Percentiles rank a stretch among this genome's conserved stretches.
phyloP scores from a whole-genome alignment of 2,113 vertebrate species.

The Leptobrachium ailaonicum region DNA sequence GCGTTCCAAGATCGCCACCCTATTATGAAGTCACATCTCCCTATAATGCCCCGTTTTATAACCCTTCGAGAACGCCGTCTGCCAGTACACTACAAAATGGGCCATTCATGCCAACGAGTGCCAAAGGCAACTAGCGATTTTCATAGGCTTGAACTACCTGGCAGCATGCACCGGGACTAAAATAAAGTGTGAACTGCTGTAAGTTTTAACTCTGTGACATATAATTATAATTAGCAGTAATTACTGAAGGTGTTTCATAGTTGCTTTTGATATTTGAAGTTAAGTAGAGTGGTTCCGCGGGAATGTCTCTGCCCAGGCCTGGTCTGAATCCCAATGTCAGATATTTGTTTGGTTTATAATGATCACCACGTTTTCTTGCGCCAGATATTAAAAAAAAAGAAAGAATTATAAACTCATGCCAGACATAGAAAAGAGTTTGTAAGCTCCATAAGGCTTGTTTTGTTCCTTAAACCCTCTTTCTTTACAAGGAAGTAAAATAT shows the following conservation, averaged over 20 bases:
- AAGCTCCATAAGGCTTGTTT: slow-evolving; percentile 8
- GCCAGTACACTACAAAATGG: slow-evolving; percentile 25
- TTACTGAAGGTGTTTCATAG: slow-evolving; percentile 38
- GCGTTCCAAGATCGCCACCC: slow-evolving; percentile 43
- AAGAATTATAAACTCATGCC: neutral
- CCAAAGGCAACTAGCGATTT: slow-evolving; percentile 35
- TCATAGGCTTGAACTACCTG: slow-evolving; percentile 22
- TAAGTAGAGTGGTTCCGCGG: slow-evolving; percentile 16
- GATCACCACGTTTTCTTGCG: neutral
- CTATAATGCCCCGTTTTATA: slow-evolving; percentile 42
- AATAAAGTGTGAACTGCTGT: slow-evolving; percentile 26
- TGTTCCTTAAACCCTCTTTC: neutral
- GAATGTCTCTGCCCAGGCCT: slow-evolving; percentile 10
- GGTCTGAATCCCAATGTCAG: neutral
- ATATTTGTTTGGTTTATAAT: neutral
- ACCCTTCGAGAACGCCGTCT: slow-evolving; percentile 12
- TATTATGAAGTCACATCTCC: slow-evolving; percentile 47
- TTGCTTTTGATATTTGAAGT: slow-evolving; percentile 1
- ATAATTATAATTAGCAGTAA: slow-evolving; percentile 35
- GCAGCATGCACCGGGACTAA: slow-evolving; percentile 14
- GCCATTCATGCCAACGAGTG: slow-evolving; percentile 37
- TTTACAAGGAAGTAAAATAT: slow-evolving; percentile 29
- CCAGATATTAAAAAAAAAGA: no score
- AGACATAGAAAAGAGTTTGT: slow-evolving; percentile 18
- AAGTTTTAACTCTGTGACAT: slow-evolving; percentile 33